A percentile compares a stretch with the other conserved stretches of the same genome.
phyloP scores from a whole-genome alignment of 2,797 vertebrate genomes.

The Chromobotia macracanthus region DNA sequence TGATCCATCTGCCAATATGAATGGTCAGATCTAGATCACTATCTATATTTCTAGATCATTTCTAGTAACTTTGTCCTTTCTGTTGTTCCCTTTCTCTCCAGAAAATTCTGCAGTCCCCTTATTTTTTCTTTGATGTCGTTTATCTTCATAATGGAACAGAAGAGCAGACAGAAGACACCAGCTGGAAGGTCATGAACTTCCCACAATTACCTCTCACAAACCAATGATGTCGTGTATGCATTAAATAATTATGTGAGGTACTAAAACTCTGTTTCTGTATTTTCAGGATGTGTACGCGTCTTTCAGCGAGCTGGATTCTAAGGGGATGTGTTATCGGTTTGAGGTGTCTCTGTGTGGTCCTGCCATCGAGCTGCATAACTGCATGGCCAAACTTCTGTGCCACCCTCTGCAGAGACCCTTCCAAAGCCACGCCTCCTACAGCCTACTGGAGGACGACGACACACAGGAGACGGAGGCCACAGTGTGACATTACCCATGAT shows the following conservation, averaged over 20 bases:
- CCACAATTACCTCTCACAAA: neutral
- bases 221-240: too few relatives aligned
- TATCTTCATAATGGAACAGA: slow-evolving; percentile 91
- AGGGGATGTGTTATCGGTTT: slow-evolving; percentile 90
- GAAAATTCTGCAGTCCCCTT: slow-evolving; percentile 95
- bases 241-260: neutral
- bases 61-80: neutral
- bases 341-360: slow-evolving; percentile 87
- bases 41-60: neutral
- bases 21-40: neutral
- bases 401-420: slow-evolving; percentile 92
- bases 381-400: slow-evolving; percentile 94
- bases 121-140: slow-evolving; percentile 94
- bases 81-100: slow-evolving; percentile 58
- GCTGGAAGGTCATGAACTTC: slow-evolving; percentile 84
- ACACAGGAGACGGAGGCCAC: slow-evolving; percentile 84
- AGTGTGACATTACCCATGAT: slow-evolving; percentile 69
- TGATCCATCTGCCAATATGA: neutral
- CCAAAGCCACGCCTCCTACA: slow-evolving; percentile 91
- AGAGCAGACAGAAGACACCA: slow-evolving; percentile 85
- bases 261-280: slow-evolving; percentile 11
- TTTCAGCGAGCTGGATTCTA: slow-evolving; percentile 89
- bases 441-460: slow-evolving; percentile 87
- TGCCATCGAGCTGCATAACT: slow-evolving; percentile 93
- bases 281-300: slow-evolving; percentile 86